phyloP scores from a whole-genome alignment of 2,888 invertebrate genomes.

The Drosophila mettleri region DNA sequence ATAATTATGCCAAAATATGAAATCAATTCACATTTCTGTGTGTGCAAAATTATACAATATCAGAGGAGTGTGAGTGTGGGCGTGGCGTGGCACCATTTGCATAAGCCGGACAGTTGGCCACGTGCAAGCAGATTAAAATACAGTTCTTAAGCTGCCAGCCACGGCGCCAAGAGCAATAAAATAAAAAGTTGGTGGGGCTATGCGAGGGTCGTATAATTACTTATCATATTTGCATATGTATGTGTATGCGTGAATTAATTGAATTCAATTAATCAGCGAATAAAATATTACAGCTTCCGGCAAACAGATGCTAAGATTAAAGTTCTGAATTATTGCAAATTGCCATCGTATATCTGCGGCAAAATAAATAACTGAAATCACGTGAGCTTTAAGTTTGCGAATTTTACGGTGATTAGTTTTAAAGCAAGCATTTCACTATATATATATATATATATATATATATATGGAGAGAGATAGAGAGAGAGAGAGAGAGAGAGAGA shows the following conservation, averaged over 20 bases:
- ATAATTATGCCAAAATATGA: not conserved
- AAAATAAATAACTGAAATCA: not conserved
- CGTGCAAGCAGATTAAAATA: conserved; percentile 27
- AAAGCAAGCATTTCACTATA: not conserved
- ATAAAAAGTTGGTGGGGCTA: conserved; percentile 2
- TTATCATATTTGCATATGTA: conserved; percentile 35
- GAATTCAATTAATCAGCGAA: conserved; percentile 37
- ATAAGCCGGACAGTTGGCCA: conserved; percentile 33
- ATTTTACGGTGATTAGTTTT: not conserved
- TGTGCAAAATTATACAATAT: not conserved
- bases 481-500: not conserved
- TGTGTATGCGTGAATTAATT: conserved; percentile 43
- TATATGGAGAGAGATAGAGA: not conserved
- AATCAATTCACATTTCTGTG: conserved; percentile 1
- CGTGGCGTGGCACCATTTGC: not conserved
- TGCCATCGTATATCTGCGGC: not conserved
- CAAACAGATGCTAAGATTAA: conserved; percentile 19
- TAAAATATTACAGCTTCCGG: conserved; percentile 21
- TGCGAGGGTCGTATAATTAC: conserved; percentile 24
- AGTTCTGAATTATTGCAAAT: conserved; percentile 17
- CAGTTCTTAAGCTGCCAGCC: conserved; percentile 11
- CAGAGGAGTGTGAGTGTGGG: not conserved
- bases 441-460: not conserved
- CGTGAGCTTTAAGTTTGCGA: not conserved
- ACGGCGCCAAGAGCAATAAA: too few species aligned